A percentile compares a stretch with the other conserved stretches of the same genome.
Evolutionary conservation across 1,140 invertebrate genomes (phyloP).

Genomic region (Zaprionus inermis): DNA sequence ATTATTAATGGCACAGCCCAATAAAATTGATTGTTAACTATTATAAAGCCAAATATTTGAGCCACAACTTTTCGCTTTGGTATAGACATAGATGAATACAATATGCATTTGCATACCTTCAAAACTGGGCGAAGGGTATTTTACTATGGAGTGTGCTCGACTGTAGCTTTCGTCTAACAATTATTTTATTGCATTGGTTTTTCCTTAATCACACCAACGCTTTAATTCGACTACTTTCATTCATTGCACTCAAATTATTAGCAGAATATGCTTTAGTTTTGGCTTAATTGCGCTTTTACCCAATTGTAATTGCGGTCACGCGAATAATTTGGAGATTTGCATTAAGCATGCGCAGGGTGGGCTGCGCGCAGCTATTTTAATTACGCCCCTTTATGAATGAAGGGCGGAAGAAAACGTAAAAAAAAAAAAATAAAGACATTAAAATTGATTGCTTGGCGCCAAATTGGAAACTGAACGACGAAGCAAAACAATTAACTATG

Average conservation of each 20-base stretch:
- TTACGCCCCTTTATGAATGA: conserved; percentile 43
- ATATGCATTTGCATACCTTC: no score
- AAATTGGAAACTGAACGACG: conserved; percentile 44
- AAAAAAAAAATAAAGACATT: conserved; percentile 11
- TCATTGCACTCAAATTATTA: conserved; percentile 3
- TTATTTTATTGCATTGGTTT: no score
- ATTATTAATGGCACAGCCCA: no score
- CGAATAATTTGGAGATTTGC: conserved; percentile 42
- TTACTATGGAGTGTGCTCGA: no score
- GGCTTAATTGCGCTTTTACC: conserved; percentile 64
- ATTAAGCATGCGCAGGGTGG: conserved; percentile 62
- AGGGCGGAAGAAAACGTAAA: conserved; percentile 9
- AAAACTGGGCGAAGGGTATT: no score
- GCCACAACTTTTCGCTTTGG: no score
- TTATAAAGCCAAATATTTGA: no score
- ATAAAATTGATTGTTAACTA: no score
- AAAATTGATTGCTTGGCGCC: conserved; percentile 1
- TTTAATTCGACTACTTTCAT: conserved; percentile 16
- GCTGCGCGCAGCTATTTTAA: conserved; percentile 68
- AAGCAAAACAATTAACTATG: conserved; percentile 41
- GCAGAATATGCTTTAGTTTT: conserved; percentile 5
- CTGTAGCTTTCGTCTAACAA: no score
- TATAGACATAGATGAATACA: no score
- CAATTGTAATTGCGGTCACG: conserved; percentile 16
- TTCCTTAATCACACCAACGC: no score